Conservation (phyloP, 2,888 invertebrate genomes). For the Leuctra nigra region DNA sequence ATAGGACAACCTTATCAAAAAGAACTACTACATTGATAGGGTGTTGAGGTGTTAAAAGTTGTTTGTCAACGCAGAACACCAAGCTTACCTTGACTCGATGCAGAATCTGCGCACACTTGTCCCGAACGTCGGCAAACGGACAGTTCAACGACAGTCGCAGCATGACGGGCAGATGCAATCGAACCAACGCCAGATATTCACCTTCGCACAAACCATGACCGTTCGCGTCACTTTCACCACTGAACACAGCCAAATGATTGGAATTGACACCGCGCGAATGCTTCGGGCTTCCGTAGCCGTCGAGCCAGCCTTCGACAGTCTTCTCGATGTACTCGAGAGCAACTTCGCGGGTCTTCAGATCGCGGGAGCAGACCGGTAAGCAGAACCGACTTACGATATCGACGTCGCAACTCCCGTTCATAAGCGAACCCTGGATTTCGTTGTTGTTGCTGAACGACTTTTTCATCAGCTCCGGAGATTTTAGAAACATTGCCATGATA, state of each 20-base stretch:
- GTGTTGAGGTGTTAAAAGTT: too few species aligned
- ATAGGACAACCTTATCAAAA: too few species aligned
- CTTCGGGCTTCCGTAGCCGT: slow-evolving; percentile 46
- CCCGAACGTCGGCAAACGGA: slow-evolving; percentile 52
- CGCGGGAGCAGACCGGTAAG: slow-evolving; percentile 47
- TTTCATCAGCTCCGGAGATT: not conserved
- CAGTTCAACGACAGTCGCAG: slow-evolving; percentile 51
- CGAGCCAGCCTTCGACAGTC: slow-evolving; percentile 48
- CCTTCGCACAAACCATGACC: slow-evolving; percentile 7
- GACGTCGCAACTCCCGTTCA: slow-evolving; percentile 38
- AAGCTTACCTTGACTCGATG: slow-evolving; percentile 49
- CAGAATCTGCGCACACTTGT: slow-evolving; percentile 50
- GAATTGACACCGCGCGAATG: slow-evolving; percentile 34
- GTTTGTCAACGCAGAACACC: too few species aligned
- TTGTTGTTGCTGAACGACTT: not conserved
- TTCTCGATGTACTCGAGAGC: slow-evolving; percentile 46
- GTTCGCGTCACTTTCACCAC: not conserved
- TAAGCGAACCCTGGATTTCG: not conserved
- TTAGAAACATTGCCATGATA: slow-evolving; percentile 5
- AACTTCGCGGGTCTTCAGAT: slow-evolving; percentile 45
- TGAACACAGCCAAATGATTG: not conserved
- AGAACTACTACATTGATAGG: too few species aligned
- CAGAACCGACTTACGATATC: slow-evolving; percentile 46
- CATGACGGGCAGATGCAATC: slow-evolving; percentile 50
- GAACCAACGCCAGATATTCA: slow-evolving; percentile 47